Conservation (phyloP, 2,113 vertebrate species). For the Drymodes brunneopygia region DNA sequence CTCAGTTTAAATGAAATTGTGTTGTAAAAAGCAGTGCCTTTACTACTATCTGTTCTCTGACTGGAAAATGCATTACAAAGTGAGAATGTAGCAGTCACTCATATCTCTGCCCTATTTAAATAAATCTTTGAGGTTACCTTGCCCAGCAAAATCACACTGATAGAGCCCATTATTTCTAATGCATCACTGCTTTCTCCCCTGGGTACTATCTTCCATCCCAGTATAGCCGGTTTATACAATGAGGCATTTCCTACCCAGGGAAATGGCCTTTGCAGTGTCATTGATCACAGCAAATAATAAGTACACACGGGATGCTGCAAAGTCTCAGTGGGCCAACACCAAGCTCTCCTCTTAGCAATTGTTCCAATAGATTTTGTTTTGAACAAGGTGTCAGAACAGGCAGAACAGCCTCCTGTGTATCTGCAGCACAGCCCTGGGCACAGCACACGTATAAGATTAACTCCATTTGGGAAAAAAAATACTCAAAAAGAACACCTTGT, state of each 20-base stretch:
- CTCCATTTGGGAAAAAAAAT: background rate
- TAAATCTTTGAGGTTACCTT: slow-evolving; percentile 47
- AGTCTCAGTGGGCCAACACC: background rate
- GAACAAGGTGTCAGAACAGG: background rate
- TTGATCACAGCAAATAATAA: slow-evolving; percentile 12
- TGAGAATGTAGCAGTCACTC: background rate
- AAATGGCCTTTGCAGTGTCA: background rate
- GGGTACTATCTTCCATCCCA: background rate
- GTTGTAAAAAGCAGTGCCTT: background rate
- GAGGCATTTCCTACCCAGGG: background rate
- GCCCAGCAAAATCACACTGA: background rate
- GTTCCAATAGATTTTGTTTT: slow-evolving; percentile 6
- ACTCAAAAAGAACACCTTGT: background rate
- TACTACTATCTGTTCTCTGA: background rate
- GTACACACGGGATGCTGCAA: background rate
- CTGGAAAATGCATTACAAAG: background rate
- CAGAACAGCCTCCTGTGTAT: background rate
- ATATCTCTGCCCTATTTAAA: slow-evolving; percentile 28
- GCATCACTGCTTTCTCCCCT: background rate
- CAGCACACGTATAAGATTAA: background rate
- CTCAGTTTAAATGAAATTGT: background rate
- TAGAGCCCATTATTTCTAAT: slow-evolving; percentile 11
- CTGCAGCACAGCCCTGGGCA: background rate
- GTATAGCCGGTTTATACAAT: background rate
- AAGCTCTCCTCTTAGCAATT: background rate